These are phyloP conservation scores for Pseudoatta argentina DNA, from an alignment of 1,140 invertebrate genomes.

Conservation along the genomic window DNA sequence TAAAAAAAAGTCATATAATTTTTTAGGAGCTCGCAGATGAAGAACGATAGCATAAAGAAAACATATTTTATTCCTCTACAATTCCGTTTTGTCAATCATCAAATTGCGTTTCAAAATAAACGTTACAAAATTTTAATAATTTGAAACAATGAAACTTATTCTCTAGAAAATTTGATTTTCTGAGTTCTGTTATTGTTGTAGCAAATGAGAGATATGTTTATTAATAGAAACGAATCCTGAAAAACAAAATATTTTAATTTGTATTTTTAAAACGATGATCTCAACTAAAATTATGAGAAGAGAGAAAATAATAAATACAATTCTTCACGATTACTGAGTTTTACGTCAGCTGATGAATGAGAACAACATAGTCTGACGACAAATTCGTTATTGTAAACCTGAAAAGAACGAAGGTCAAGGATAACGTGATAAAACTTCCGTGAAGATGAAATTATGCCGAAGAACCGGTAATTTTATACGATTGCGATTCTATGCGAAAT, in stretches of 20 bases:
- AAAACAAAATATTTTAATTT: not conserved
- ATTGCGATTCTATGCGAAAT: constrained; percentile 30
- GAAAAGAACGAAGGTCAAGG: constrained; percentile 57
- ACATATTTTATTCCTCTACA: too few relatives aligned
- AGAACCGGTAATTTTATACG: constrained; percentile 52
- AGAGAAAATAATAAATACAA: not conserved
- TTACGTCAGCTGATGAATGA: constrained; percentile 32
- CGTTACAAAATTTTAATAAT: too few relatives aligned
- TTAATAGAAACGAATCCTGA: not conserved
- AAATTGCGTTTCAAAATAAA: not conserved
- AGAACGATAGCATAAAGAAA: too few relatives aligned
- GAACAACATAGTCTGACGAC: not conserved
- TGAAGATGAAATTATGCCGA: constrained; percentile 21
- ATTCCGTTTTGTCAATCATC: too few relatives aligned
- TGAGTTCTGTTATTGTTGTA: too few relatives aligned
- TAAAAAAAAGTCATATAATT: too few relatives aligned
- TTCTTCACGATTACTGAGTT: not conserved
- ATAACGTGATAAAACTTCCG: constrained; percentile 28
- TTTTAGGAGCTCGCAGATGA: too few relatives aligned
- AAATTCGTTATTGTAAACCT: constrained; percentile 48
- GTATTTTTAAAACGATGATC: constrained; percentile 29
- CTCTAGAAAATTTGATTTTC: too few relatives aligned
- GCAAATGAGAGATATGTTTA: not conserved
- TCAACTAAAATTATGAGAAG: not conserved
- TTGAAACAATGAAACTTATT: too few relatives aligned